phyloP scores from a whole-genome alignment of 2,113 vertebrate species.

The Asarcornis scutulata region DNA sequence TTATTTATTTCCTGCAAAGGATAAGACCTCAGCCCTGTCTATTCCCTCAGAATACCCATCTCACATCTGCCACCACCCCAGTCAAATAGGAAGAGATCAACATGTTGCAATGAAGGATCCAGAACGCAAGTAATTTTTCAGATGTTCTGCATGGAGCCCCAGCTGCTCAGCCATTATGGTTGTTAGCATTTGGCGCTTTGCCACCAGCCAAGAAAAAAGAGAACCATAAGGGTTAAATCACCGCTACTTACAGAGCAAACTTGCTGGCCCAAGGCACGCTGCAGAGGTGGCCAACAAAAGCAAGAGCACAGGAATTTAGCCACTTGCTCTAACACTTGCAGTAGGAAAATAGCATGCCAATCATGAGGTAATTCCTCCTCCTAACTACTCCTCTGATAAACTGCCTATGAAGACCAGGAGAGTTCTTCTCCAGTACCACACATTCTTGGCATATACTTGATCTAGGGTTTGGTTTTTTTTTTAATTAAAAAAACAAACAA shows the following conservation, averaged over 20 bases:
- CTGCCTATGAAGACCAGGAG: neutral
- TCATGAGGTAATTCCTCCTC: neutral
- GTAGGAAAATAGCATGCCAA: neutral
- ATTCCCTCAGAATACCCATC: neutral
- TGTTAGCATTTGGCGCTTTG: conserved; percentile 25
- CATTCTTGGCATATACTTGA: neutral
- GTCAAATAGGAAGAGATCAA: neutral
- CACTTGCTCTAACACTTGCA: neutral
- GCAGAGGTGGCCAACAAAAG: neutral
- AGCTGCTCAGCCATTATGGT: conserved; percentile 17
- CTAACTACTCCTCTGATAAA: neutral
- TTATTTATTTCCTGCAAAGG: neutral
- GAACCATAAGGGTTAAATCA: conserved; percentile 50
- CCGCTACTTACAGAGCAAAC: neutral
- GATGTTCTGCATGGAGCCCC: neutral
- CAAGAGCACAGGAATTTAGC: neutral
- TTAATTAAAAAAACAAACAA: neutral
- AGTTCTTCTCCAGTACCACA: neutral
- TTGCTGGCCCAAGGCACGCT: neutral
- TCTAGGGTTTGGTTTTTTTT: neutral
- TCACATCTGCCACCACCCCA: neutral
- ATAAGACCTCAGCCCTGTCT: neutral
- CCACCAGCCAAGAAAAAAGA: conserved; percentile 38
- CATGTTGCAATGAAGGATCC: neutral
- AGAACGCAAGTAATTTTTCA: conserved; percentile 5